These are phyloP conservation scores for Phalera bucephala DNA, from an alignment of 2,888 invertebrate genomes.

Conservation along the genomic window DNA sequence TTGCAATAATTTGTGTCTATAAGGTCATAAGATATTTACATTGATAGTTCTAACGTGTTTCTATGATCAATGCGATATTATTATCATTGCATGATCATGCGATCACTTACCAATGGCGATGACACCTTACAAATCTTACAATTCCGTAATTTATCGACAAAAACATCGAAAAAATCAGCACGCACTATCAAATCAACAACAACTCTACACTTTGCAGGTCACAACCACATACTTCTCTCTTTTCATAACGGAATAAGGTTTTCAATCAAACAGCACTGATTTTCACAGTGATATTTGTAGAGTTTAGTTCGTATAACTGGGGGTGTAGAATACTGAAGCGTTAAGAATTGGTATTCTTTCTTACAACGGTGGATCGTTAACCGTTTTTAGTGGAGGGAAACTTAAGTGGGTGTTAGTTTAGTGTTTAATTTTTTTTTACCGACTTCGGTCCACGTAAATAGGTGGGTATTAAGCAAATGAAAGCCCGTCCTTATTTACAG, in stretches of 20 bases:
- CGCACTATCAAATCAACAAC: background rate
- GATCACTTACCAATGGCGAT: no score
- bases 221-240: background rate
- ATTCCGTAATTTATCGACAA: background rate
- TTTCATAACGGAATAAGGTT: background rate
- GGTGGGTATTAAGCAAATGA: no score
- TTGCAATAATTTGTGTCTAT: no score
- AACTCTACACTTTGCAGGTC: background rate
- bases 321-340: background rate
- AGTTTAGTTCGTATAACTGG: background rate
- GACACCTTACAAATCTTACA: no score
- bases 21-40: no score
- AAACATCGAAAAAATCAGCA: background rate
- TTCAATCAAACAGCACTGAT: background rate
- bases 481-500: no score
- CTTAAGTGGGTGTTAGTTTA: background rate
- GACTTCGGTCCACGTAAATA: no score
- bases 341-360: slow-evolving; percentile 1
- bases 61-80: no score
- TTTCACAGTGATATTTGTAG: background rate
- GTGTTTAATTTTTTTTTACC: slow-evolving; percentile 1
- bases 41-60: no score
- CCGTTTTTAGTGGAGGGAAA: background rate
- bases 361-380: background rate
- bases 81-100: no score